Conservation (phyloP, 2,113 vertebrate genomes). For the Cervus canadensis region DNA sequence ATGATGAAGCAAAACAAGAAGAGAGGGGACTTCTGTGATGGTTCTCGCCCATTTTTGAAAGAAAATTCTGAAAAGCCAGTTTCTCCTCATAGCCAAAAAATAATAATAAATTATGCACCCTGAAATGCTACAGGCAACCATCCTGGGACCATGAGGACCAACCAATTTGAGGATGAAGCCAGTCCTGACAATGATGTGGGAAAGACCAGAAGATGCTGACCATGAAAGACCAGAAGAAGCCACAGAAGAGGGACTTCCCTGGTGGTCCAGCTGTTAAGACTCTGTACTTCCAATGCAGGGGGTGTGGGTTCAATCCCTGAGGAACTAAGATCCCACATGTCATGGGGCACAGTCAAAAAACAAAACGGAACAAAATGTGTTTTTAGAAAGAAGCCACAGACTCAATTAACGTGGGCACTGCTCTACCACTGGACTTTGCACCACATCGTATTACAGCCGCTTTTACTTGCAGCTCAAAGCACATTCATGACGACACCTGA, state of each 20-base stretch:
- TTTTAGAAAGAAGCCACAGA: neutral
- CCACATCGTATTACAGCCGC: accelerated
- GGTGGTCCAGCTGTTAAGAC: neutral
- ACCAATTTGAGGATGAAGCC: neutral
- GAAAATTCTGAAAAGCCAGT: neutral
- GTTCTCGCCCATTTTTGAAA: neutral
- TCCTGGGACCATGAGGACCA: neutral
- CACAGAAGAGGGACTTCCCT: neutral
- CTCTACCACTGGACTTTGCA: neutral
- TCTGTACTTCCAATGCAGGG: neutral
- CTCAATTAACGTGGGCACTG: accelerated
- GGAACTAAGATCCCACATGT: neutral
- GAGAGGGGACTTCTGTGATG: neutral
- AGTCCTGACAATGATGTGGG: neutral
- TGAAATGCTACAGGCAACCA: neutral
- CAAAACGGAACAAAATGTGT: neutral
- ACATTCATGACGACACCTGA: accelerated
- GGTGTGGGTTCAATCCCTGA: neutral
- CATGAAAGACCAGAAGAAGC: accelerated
- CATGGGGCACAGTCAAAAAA: neutral
- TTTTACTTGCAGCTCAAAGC: neutral
- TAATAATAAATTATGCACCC: neutral
- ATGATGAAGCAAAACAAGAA: neutral
- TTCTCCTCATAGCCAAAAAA: neutral
- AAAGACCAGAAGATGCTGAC: neutral